phyloP scores from a whole-genome alignment of 2,113 vertebrate species.

The Merops nubicus region DNA sequence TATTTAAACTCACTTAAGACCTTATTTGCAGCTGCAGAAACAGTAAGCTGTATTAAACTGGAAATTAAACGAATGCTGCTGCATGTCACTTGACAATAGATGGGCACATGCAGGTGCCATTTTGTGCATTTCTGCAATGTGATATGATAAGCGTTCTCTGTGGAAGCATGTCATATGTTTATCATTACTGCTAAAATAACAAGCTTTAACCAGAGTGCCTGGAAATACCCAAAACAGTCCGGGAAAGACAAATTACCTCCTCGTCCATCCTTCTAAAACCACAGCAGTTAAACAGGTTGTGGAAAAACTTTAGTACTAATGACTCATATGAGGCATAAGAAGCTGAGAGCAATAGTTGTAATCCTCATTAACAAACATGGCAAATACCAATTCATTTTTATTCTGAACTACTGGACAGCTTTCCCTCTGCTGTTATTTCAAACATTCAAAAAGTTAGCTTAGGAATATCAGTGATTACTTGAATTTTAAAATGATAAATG shows the following conservation, averaged over 20 bases:
- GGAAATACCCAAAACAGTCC: background rate
- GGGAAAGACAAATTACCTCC: background rate
- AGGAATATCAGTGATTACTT: background rate
- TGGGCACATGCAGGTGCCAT: background rate
- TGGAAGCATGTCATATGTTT: background rate
- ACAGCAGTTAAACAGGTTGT: background rate
- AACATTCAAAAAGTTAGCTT: background rate
- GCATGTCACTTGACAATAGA: background rate
- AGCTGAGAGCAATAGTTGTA: background rate
- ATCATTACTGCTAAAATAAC: constrained; percentile 17
- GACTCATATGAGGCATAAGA: background rate
- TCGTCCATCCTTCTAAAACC: background rate
- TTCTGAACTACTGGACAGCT: background rate
- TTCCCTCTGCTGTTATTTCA: background rate
- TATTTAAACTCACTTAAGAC: background rate
- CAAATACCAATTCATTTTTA: background rate
- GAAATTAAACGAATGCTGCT: background rate
- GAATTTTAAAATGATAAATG: background rate
- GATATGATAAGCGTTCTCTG: background rate
- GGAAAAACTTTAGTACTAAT: background rate
- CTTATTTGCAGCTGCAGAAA: background rate
- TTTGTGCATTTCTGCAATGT: background rate
- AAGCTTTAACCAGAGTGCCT: background rate
- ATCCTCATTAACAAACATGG: background rate
- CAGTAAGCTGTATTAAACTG: background rate